Percentiles rank a stretch among this genome's conserved stretches.
Evolutionary conservation across 2,113 vertebrate genomes (phyloP).

Genomic region (Oceanites oceanicus): DNA sequence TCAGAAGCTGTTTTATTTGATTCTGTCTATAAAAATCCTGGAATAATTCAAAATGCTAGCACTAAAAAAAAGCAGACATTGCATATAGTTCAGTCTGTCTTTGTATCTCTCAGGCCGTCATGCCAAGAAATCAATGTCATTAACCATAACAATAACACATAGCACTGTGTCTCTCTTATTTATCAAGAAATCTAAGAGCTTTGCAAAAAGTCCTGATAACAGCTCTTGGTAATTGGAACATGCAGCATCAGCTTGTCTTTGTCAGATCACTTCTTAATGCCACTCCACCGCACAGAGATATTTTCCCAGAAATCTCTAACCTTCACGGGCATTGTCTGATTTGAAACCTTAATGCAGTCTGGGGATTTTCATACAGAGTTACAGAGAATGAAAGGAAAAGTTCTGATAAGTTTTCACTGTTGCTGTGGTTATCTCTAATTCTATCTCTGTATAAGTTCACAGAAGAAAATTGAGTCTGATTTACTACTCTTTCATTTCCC

Average conservation of each 20-base stretch:
- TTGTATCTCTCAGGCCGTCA: neutral
- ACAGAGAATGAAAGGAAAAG: neutral
- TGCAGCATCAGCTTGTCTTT: conserved; percentile 36
- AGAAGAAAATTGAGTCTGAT: conserved; percentile 23
- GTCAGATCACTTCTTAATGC: conserved; percentile 26
- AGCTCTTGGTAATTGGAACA: conserved; percentile 48
- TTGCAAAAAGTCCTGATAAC: conserved; percentile 16
- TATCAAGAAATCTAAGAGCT: conserved; percentile 43
- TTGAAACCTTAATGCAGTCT: conserved; percentile 37
- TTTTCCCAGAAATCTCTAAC: conserved; percentile 33
- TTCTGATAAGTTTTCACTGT: neutral
- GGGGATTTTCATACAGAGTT: conserved; percentile 13
- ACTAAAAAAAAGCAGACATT: neutral
- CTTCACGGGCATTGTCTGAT: neutral
- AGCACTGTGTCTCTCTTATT: neutral
- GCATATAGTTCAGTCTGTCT: neutral
- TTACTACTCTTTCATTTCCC: neutral
- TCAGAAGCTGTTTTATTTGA: neutral
- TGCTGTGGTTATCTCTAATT: conserved; percentile 21
- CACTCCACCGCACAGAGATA: neutral
- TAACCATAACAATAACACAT: conserved; percentile 29
- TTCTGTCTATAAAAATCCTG: neutral
- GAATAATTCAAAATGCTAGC: neutral
- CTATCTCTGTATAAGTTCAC: neutral
- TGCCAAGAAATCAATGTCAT: conserved; percentile 24